A percentile compares a stretch with the other conserved stretches of the same genome.
Conservation (phyloP, 53 echinoderm and acorn worm species). For the Actinopyga echinites region DNA sequence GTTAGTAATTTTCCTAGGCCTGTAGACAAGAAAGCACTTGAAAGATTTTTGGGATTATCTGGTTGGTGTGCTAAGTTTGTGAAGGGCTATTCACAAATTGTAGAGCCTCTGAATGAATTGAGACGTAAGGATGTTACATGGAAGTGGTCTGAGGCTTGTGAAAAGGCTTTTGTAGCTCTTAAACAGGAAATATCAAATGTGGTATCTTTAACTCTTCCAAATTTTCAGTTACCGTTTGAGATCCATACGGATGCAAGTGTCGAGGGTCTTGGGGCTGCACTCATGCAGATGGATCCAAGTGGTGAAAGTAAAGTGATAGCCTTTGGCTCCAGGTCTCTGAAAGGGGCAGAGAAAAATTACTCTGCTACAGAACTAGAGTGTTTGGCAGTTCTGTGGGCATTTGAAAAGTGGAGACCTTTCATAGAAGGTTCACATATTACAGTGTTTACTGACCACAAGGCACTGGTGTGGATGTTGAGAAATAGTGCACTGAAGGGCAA, state of each 20-base stretch:
- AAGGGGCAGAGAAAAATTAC: conserved; percentile 54
- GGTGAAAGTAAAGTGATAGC: conserved; percentile 31
- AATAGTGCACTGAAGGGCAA: conserved; percentile 9
- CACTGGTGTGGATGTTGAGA: conserved; percentile 1
- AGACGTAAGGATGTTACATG: conserved; percentile 33
- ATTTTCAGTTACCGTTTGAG: conserved; percentile 15
- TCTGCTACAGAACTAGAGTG: conserved; percentile 58
- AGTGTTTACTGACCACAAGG: conserved; percentile 29
- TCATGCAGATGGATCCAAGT: not conserved
- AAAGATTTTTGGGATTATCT: conserved; percentile 42
- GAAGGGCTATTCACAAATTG: not conserved
- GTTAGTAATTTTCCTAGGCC: conserved; percentile 3
- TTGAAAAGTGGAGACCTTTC: conserved; percentile 44
- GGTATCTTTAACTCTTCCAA: conserved; percentile 34
- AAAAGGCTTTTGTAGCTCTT: conserved; percentile 8
- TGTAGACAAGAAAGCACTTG: conserved; percentile 25
- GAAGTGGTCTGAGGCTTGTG: conserved; percentile 33
- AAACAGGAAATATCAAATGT: conserved; percentile 8
- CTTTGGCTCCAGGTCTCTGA: conserved; percentile 50
- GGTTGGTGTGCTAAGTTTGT: conserved; percentile 55
- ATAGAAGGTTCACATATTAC: conserved; percentile 28
- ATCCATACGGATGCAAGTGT: conserved; percentile 57
- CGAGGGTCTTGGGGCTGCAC: conserved; percentile 56
- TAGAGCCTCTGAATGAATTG: conserved; percentile 33
- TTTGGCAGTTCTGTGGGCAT: conserved; percentile 60